A percentile compares a stretch with the other conserved stretches of the same genome.
Evolutionary conservation across 2,113 vertebrate species (phyloP).

Genomic region (Struthio camelus): DNA sequence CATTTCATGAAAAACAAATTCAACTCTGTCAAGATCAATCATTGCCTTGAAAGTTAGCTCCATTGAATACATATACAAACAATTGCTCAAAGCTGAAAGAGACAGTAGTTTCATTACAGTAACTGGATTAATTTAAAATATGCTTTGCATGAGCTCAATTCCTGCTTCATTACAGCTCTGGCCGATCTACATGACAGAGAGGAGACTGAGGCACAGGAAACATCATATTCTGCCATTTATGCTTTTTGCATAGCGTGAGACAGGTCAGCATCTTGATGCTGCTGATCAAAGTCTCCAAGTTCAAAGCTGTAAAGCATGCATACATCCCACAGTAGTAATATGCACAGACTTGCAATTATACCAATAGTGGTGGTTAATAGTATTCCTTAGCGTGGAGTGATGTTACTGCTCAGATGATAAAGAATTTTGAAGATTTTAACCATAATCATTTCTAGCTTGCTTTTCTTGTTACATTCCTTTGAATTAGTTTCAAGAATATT

Average conservation of each 20-base stretch:
- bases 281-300: background rate
- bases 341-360: background rate
- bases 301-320: background rate
- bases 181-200: background rate
- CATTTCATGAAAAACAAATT: background rate
- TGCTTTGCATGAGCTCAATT: background rate
- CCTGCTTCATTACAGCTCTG: background rate
- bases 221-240: fast-evolving
- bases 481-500: background rate
- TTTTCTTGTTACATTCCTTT: background rate
- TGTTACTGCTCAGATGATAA: background rate
- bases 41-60: background rate
- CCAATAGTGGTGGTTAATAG: background rate
- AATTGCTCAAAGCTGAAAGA: background rate
- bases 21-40: background rate
- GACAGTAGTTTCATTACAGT: background rate
- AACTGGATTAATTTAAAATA: background rate
- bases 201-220: background rate
- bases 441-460: background rate
- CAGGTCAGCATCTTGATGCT: background rate
- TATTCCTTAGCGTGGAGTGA: background rate
- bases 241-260: fast-evolving
- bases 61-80: background rate
- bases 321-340: background rate
- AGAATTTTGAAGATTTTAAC: background rate